Conservation (phyloP, 1,140 invertebrate genomes). For the Lordiphosa clarofinis region DNA sequence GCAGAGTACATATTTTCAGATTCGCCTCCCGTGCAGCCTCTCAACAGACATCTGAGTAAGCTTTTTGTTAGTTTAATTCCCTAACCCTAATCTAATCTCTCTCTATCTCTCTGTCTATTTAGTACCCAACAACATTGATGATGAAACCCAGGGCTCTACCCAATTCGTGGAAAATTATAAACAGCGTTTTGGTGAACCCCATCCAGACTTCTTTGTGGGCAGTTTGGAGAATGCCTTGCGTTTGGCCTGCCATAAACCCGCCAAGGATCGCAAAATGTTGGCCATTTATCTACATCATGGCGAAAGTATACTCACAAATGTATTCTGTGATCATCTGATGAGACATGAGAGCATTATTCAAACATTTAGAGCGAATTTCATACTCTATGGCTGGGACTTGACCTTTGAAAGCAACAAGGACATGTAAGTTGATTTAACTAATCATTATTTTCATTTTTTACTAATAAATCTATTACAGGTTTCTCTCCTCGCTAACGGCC, state of each 20-base stretch:
- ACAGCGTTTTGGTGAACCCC: constrained; percentile 88
- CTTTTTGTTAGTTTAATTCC: too few species aligned
- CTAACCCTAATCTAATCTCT: too few species aligned
- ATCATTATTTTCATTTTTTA: not conserved
- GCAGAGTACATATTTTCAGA: constrained; percentile 94
- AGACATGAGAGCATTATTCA: constrained; percentile 94
- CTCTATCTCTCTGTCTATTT: constrained; percentile 46
- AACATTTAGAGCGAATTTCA: constrained; percentile 91
- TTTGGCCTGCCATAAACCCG: constrained; percentile 90
- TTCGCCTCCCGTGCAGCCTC: constrained; percentile 85
- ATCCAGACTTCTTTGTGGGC: constrained; percentile 94
- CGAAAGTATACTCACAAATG: constrained; percentile 94
- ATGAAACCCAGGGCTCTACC: constrained; percentile 91
- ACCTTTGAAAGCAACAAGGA: constrained; percentile 91
- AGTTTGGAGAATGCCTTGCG: constrained; percentile 93
- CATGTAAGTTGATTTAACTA: constrained; percentile 81
- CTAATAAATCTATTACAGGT: constrained; percentile 79
- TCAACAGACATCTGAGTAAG: constrained; percentile 88
- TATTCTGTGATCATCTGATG: constrained; percentile 96
- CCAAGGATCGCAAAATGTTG: constrained; percentile 94
- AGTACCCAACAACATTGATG: constrained; percentile 93
- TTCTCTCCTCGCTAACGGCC: constrained; percentile 84
- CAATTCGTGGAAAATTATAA: constrained; percentile 93
- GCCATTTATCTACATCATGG: constrained; percentile 97
- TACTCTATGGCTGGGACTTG: constrained; percentile 97